These are phyloP conservation scores for Dermatemys mawii DNA, from an alignment of 2,113 vertebrate genomes.

Conservation along the genomic window DNA sequence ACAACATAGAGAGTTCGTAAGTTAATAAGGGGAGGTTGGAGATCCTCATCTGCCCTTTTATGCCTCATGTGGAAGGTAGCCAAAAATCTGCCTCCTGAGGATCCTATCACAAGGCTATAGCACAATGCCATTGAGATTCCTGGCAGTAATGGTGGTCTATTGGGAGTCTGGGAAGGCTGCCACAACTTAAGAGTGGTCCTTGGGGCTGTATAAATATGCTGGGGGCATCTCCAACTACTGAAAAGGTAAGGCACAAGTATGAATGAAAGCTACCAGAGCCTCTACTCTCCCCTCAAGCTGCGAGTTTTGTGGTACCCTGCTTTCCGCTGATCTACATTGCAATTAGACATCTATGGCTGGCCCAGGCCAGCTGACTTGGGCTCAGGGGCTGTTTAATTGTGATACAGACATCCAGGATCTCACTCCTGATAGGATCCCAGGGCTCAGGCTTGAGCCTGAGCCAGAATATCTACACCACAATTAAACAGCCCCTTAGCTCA, in stretches of 20 bases:
- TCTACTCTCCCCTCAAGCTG: no score
- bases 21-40: background rate
- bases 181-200: background rate
- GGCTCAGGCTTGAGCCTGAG: background rate
- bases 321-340: background rate
- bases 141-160: background rate
- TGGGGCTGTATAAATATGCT: background rate
- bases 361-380: no score
- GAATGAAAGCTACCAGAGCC: no score
- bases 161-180: background rate
- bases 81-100: no score
- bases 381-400: no score
- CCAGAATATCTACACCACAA: background rate
- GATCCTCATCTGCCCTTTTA: background rate
- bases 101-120: no score
- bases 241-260: background rate
- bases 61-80: background rate
- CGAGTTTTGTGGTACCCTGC: background rate
- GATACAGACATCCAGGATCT: no score
- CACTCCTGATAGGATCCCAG: background rate
- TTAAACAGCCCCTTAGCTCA: background rate
- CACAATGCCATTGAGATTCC: background rate
- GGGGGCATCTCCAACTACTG: background rate
- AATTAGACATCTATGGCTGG: background rate
- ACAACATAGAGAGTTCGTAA: background rate